Evolutionary conservation across 23 tunicate genomes (phyloP).

Genomic region (Styela clava): DNA sequence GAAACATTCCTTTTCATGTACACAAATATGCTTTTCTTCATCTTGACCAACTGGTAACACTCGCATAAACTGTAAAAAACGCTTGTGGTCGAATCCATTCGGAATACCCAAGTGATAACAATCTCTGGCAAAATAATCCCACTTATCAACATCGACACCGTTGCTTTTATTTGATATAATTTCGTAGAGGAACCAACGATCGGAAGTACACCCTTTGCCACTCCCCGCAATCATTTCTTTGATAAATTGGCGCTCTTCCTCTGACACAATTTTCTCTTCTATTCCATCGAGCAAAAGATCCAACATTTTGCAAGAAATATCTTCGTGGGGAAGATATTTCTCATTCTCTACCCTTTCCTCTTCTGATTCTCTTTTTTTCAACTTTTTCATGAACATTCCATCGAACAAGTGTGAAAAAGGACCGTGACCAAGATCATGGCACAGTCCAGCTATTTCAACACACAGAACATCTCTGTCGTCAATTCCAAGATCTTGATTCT

Average conservation of each 20-base stretch:
- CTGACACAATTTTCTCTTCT: not conserved
- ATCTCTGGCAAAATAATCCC: constrained; percentile 95
- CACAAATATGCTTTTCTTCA: constrained; percentile 49
- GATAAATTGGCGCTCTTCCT: constrained; percentile 34
- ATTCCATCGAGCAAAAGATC: constrained; percentile 26
- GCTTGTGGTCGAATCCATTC: constrained; percentile 70
- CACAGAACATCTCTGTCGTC: constrained; percentile 58
- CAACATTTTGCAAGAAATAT: constrained; percentile 40
- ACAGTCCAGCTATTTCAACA: constrained; percentile 73
- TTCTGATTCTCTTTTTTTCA: not conserved
- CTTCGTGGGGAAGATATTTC: constrained; percentile 41
- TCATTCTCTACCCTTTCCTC: not conserved
- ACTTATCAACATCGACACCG: constrained; percentile 88
- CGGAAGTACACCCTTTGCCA: not conserved
- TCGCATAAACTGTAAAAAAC: constrained; percentile 49
- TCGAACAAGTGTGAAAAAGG: constrained; percentile 96
- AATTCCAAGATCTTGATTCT: constrained; percentile 31
- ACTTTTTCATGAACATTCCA: constrained; percentile 37
- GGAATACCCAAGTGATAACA: constrained; percentile 75
- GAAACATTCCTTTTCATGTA: constrained; percentile 53
- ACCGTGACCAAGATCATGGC: constrained; percentile 93
- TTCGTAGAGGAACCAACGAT: constrained; percentile 55
- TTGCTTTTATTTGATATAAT: constrained; percentile 68
- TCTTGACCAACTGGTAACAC: constrained; percentile 45
- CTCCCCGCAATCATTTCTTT: constrained; percentile 60